Conservation (phyloP, 2,888 invertebrate genomes). For the Phrixothrix hirtus region DNA sequence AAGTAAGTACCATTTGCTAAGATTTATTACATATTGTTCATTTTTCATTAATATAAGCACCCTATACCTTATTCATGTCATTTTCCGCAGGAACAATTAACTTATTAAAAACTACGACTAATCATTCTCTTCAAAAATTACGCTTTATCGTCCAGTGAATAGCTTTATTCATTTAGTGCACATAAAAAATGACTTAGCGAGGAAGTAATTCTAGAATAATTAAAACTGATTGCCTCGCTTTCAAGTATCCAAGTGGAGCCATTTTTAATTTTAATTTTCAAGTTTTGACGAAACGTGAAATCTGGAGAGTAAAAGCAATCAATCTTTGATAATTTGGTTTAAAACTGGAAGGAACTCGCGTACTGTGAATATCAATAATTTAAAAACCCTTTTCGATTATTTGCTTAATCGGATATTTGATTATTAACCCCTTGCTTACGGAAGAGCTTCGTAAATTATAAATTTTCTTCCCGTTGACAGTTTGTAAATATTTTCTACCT, state of each 20-base stretch:
- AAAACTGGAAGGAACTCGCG: conserved; percentile 46
- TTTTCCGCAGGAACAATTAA: no score
- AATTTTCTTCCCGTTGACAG: no score
- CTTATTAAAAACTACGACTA: no score
- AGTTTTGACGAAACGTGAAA: conserved; percentile 46
- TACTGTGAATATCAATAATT: conserved; percentile 40
- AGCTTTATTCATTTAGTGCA: conserved; percentile 16
- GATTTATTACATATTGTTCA: no score
- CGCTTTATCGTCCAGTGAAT: conserved; percentile 17
- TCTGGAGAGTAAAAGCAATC: conserved; percentile 44
- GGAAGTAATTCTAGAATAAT: conserved; percentile 24
- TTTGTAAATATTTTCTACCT: no score
- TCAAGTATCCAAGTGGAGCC: conserved; percentile 36
- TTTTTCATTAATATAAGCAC: no score
- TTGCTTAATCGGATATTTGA: conserved; percentile 49
- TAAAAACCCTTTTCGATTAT: conserved; percentile 46
- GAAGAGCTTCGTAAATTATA: no score
- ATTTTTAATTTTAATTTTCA: conserved; percentile 48
- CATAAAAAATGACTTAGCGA: conserved; percentile 21
- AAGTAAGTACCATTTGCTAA: no score
- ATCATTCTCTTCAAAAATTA: no score
- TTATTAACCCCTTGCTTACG: conserved; percentile 43
- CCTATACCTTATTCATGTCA: no score
- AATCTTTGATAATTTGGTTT: conserved; percentile 47
- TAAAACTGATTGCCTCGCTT: conserved; percentile 29